Conservation (phyloP, 2,888 invertebrate species). For the Iselma pallidipennis region DNA sequence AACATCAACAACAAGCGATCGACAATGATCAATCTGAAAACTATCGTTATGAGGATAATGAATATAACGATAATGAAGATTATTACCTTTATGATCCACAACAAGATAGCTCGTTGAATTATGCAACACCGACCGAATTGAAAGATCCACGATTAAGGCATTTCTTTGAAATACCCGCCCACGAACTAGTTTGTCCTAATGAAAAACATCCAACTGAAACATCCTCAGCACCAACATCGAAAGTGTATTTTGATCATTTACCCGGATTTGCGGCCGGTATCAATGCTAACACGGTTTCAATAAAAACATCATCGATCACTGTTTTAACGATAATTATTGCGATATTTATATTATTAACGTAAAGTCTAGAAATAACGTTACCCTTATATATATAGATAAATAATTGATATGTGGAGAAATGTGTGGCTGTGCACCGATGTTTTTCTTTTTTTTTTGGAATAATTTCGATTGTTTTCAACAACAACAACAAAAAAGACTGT, state of each 20-base stretch:
- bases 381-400: not conserved
- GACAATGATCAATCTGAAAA: slow-evolving; percentile 22
- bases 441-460: not conserved
- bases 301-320: slow-evolving; percentile 3
- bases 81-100: slow-evolving; percentile 39
- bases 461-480: not conserved
- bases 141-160: slow-evolving; percentile 40
- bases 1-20: slow-evolving; percentile 3
- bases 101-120: slow-evolving; percentile 37
- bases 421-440: slow-evolving; percentile 25
- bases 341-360: slow-evolving; percentile 18
- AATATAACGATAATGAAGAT: slow-evolving; percentile 36
- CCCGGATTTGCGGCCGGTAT: slow-evolving; percentile 42
- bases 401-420: not conserved
- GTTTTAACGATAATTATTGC: slow-evolving; percentile 21
- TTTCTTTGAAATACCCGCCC: slow-evolving; percentile 43
- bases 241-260: slow-evolving; percentile 34
- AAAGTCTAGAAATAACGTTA: not conserved
- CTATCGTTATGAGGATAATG: slow-evolving; percentile 29
- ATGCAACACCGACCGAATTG: slow-evolving; percentile 30
- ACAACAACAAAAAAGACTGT: not conserved
- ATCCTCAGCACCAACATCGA: slow-evolving; percentile 33
- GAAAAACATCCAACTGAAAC: slow-evolving; percentile 47
- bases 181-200: slow-evolving; percentile 53
- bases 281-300: slow-evolving; percentile 27